phyloP scores from a whole-genome alignment of 2,888 invertebrate species.

The Subacronicta megacephala region DNA sequence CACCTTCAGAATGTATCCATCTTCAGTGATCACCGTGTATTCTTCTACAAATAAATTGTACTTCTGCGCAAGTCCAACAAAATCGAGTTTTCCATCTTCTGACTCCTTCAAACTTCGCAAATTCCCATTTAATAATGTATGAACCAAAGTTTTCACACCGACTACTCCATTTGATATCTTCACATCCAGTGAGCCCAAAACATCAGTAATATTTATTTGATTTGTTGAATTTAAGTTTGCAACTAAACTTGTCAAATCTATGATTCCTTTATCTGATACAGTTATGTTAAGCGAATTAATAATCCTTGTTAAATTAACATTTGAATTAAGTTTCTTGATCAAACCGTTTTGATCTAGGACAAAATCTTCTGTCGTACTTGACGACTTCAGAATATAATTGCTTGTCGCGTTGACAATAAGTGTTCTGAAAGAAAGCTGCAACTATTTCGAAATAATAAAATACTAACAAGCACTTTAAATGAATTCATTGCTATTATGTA shows the following conservation, averaged over 20 bases:
- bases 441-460: conserved; percentile 8
- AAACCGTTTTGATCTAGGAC: not conserved
- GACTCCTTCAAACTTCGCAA: not conserved
- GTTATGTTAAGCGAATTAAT: conserved; percentile 5
- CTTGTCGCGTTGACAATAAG: not conserved
- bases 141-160: conserved; percentile 1
- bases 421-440: not conserved
- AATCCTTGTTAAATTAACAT: not conserved
- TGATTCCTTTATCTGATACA: not conserved
- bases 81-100: conserved; percentile 16
- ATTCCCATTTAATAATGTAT: not conserved
- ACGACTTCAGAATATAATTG: not conserved
- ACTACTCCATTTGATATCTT: conserved; percentile 1
- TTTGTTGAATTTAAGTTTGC: not conserved
- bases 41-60: conserved; percentile 4
- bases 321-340: not conserved
- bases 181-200: conserved; percentile 3
- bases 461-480: conserved; percentile 1
- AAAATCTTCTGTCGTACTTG: not conserved
- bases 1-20: conserved; percentile 35
- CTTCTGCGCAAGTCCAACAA: conserved; percentile 28
- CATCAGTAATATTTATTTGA: not conserved
- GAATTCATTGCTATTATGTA: conserved; percentile 10
- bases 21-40: conserved; percentile 36
- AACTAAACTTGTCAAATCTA: conserved; percentile 2